Evolutionary conservation across 2,113 vertebrate species (phyloP).

Genomic region (Castor canadensis): DNA sequence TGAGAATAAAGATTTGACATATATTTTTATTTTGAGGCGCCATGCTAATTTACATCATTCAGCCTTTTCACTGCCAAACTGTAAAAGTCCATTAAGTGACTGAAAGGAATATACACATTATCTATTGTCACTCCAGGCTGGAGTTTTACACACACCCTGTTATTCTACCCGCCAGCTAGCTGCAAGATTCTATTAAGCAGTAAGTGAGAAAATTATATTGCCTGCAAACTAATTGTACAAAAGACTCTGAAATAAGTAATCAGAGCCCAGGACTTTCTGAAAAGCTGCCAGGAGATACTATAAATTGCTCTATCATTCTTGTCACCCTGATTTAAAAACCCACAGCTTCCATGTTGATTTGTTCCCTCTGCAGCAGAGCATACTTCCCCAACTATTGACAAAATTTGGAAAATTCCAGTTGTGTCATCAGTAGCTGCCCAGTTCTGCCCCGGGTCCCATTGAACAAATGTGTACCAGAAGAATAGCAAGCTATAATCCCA

Average conservation of each 20-base stretch:
- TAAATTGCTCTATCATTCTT: constrained; percentile 68
- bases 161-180: constrained; percentile 80
- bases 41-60: constrained; percentile 79
- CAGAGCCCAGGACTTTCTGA: constrained; percentile 76
- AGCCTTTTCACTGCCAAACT: constrained; percentile 81
- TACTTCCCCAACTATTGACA: constrained; percentile 55
- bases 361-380: constrained; percentile 7
- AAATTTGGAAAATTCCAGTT: constrained; percentile 61
- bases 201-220: constrained; percentile 85
- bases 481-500: constrained; percentile 15
- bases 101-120: constrained; percentile 85
- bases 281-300: constrained; percentile 79
- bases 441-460: constrained; percentile 57
- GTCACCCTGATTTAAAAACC: constrained; percentile 73
- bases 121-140: constrained; percentile 78
- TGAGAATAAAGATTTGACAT: constrained; percentile 69
- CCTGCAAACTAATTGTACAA: constrained; percentile 84
- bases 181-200: constrained; percentile 81
- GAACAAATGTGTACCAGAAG: constrained; percentile 32
- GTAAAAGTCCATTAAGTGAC: constrained; percentile 82
- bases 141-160: constrained; percentile 71
- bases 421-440: constrained; percentile 37
- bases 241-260: constrained; percentile 82
- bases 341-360: constrained; percentile 70
- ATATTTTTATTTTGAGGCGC: constrained; percentile 82